Evolutionary conservation across 1,140 invertebrate species (phyloP), one percentile per base, ranked within the genome.

Genomic region (Drosophila rhopaloa): DNA sequence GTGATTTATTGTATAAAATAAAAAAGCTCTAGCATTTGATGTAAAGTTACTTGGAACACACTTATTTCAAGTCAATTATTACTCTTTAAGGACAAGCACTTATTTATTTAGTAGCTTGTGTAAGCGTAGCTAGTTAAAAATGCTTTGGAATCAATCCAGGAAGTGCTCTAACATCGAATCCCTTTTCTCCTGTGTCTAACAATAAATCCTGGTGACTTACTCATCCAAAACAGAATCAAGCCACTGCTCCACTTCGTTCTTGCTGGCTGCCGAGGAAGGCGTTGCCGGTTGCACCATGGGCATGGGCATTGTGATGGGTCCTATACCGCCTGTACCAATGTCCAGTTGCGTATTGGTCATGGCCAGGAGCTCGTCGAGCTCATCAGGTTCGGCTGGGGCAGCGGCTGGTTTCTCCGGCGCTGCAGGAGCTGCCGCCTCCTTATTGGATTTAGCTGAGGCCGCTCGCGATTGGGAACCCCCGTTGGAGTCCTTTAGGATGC

Each of bases 241-340:
- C 91, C 91, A 92, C 38, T 92, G 74, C 35, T 92, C 91, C 35
- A 92, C 90, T n/a, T 91, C 91, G 54, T 84, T 86, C 50, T 90
- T 91, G 59, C 68, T 79, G 13, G 78, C 72, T 9, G 75, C 72
- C 10, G 57, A 78, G 0, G 75, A 56, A 0, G 77, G 77, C 4
- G 81, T 81, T 27, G 71, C 58, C 1, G 79, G 53, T 37, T 76
- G 83, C 47, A 79, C 44, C 44, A 81, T n/a, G 0, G 82, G 67
- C 35, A 67, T 59, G 4, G 74, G 74, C 43, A 71, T 51, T 10
- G 63, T 56, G 14, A 71, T 57, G 43, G 60, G 37, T 19, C 46
- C 46, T 8, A 48, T n/a, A 2, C 48, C 24, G 2, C 24, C 38
- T 11, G 70, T 32, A n/a, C 24, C 58, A 16, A 62, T 43, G 14